A percentile compares a stretch with the other conserved stretches of the same genome.
phyloP scores from a whole-genome alignment of 2,888 invertebrate species.

The Scotopteryx bipunctaria region DNA sequence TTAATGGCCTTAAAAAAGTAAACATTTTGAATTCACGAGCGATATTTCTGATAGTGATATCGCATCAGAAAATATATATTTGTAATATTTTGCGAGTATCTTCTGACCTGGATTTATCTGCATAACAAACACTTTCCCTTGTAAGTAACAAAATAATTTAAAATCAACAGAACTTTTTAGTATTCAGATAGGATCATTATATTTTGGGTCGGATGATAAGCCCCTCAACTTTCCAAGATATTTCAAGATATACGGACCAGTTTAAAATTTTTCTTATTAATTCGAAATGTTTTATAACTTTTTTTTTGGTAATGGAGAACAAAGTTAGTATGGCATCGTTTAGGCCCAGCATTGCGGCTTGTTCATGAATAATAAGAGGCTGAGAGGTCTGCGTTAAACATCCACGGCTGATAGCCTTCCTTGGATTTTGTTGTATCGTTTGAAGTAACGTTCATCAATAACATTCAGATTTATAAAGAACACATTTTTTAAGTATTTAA shows the following conservation, averaged over 20 bases:
- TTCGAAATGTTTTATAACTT: constrained; percentile 43
- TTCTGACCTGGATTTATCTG: not conserved
- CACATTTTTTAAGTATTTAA: too few species aligned
- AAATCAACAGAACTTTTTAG: constrained; percentile 12
- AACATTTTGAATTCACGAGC: too few species aligned
- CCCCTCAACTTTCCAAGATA: constrained; percentile 29
- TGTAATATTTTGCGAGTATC: not conserved
- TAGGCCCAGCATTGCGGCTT: constrained; percentile 41
- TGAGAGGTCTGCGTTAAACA: constrained; percentile 42
- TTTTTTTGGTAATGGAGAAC: constrained; percentile 44
- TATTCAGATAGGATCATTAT: constrained; percentile 23
- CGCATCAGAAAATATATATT: too few species aligned
- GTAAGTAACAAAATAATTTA: not conserved
- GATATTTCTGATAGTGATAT: too few species aligned
- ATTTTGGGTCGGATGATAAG: constrained; percentile 11
- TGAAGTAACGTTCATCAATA: too few species aligned
- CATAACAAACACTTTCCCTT: not conserved
- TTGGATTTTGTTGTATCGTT: constrained; percentile 24
- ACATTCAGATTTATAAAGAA: too few species aligned
- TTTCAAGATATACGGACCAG: constrained; percentile 23
- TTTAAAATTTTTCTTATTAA: constrained; percentile 38
- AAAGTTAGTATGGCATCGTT: constrained; percentile 44
- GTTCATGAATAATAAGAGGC: constrained; percentile 56
- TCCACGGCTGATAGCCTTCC: constrained; percentile 30
- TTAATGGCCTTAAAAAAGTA: too few species aligned